Percentiles rank a stretch among this genome's conserved stretches.
Conservation (phyloP, 2,113 vertebrate species). For the Protobothrops flavoviridis region DNA sequence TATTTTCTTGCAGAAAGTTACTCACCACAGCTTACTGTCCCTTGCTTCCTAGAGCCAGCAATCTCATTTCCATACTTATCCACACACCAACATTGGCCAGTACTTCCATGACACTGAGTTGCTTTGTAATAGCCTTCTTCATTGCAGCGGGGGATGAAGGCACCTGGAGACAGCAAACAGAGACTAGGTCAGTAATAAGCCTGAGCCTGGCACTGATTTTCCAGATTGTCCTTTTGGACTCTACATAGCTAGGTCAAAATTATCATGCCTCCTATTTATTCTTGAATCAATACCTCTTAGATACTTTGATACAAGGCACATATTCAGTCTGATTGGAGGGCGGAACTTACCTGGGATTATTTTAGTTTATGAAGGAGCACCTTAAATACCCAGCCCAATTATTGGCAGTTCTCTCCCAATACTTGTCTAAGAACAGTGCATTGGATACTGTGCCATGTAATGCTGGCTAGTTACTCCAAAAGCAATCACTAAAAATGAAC, state of each 20-base stretch:
- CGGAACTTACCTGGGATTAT: neutral
- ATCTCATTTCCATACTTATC: conserved; percentile 97
- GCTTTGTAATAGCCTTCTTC: conserved; percentile 95
- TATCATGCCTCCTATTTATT: neutral
- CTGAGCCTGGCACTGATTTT: neutral
- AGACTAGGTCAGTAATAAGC: conserved; percentile 12
- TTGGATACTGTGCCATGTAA: neutral
- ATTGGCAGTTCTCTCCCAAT: neutral
- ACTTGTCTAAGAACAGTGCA: neutral
- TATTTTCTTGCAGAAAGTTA: conserved; percentile 20
- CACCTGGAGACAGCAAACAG: conserved; percentile 69
- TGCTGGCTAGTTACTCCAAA: neutral
- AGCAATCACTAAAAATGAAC: neutral
- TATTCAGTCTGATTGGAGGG: neutral
- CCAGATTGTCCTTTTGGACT: neutral
- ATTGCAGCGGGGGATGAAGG: conserved; percentile 89
- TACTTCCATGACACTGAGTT: conserved; percentile 91
- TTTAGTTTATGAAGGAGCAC: neutral
- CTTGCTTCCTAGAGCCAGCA: conserved; percentile 91
- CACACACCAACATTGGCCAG: conserved; percentile 95
- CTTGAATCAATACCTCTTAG: neutral
- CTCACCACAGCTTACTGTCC: conserved; percentile 90
- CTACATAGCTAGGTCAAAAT: neutral
- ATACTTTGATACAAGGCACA: neutral
- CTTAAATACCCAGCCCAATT: neutral